A percentile compares a stretch with the other conserved stretches of the same genome.
Evolutionary conservation across 2,888 invertebrate species (phyloP).

Genomic region (Chironomus tentans): DNA sequence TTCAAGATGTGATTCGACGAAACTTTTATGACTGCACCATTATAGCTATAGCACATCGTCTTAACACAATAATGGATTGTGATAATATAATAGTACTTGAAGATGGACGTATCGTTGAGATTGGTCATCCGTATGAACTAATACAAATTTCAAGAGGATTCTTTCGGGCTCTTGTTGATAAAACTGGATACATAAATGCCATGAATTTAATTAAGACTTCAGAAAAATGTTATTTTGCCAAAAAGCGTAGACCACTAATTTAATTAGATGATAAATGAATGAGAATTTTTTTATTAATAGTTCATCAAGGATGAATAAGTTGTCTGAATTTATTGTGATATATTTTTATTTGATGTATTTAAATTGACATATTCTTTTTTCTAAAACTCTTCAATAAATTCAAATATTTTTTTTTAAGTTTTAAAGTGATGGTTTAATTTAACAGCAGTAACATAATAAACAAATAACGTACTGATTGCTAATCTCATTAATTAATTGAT

Average conservation of each 20-base stretch:
- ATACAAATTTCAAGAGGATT: neutral
- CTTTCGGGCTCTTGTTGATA: neutral
- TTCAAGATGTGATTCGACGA: conserved; percentile 70
- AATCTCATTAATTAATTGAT: neutral
- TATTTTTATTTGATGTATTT: neutral
- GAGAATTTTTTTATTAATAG: neutral
- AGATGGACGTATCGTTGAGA: conserved; percentile 45
- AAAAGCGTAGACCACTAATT: neutral
- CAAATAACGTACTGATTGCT: neutral
- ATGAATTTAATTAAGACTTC: conserved; percentile 2
- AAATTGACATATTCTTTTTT: neutral
- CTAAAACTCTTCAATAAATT: neutral
- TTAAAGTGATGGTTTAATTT: neutral
- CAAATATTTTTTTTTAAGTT: neutral
- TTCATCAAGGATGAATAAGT: neutral
- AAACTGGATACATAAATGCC: neutral
- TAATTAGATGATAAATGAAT: neutral
- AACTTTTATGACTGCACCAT: conserved; percentile 73
- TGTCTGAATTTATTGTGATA: too few species aligned
- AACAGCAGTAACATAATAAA: too few species aligned
- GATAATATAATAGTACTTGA: conserved; percentile 83
- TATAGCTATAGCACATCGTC: conserved; percentile 80
- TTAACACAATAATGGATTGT: conserved; percentile 89
- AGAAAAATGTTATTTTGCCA: neutral
- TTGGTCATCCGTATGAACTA: neutral